Evolutionary conservation across 1,140 invertebrate species (phyloP).

Genomic region (Pachyrhynchus sulphureomaculatus): DNA sequence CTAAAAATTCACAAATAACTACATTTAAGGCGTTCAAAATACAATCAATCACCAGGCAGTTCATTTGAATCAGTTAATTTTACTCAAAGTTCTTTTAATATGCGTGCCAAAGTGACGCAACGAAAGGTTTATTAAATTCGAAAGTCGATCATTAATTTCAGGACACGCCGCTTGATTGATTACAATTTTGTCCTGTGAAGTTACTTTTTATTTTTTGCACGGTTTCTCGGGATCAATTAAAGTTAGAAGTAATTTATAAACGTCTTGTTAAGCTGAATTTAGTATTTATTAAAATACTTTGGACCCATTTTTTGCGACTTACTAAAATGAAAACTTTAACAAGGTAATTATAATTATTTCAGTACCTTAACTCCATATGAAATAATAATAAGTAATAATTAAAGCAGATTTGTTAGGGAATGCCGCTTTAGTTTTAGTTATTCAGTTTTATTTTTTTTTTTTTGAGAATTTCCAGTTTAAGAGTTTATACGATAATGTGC

Average conservation of each 20-base stretch:
- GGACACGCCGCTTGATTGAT: slow-evolving; percentile 17
- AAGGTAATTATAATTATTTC: too few relatives aligned
- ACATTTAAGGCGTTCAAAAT: background rate
- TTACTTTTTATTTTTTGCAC: slow-evolving; percentile 9
- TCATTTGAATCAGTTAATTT: slow-evolving; percentile 36
- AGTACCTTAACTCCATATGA: too few relatives aligned
- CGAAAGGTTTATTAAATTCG: slow-evolving; percentile 30
- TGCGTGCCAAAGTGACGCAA: slow-evolving; percentile 32
- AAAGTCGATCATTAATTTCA: slow-evolving; percentile 31
- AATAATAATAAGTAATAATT: too few relatives aligned
- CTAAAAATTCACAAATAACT: background rate
- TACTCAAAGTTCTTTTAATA: slow-evolving; percentile 22
- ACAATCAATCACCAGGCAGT: slow-evolving; percentile 16
- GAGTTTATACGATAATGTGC: too few relatives aligned
- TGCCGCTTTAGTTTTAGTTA: too few relatives aligned
- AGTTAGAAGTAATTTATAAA: slow-evolving; percentile 1
- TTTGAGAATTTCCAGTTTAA: too few relatives aligned
- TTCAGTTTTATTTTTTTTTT: too few relatives aligned
- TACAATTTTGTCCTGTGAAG: slow-evolving; percentile 22
- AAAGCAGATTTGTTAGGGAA: too few relatives aligned
- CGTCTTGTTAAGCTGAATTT: background rate
- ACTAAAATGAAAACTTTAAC: too few relatives aligned
- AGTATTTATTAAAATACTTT: background rate
- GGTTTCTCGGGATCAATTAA: slow-evolving; percentile 11
- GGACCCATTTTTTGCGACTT: too few relatives aligned